Evolutionary conservation across 2,797 vertebrate species (phyloP), one percentile per base, ranked within the genome.

Genomic region (Mus spretus): DNA sequence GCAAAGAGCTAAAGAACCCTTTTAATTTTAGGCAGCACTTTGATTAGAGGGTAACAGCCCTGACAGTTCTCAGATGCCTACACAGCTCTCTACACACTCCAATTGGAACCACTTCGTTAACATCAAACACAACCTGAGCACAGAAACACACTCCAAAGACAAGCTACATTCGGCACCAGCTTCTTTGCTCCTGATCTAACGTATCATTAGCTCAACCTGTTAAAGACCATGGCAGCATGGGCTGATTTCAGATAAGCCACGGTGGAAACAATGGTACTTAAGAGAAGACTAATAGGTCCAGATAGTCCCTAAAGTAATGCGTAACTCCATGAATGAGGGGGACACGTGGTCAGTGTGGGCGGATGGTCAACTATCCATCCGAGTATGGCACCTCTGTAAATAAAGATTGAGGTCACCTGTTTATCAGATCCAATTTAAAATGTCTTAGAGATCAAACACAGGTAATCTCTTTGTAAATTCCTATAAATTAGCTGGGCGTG

Each of bases 351-450:
- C 44, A 94, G 34, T 26, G 40, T 50, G 14, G 83, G 86, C 61
- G 86, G 37, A 63, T 15, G 50, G 55, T 75, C 53, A 91, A 28
- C 12, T 3, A 17, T 82, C 78, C 53, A 50, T 86, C 63, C 59
- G 53, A 89, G 85, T 86, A 63, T 1, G 28, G 61, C n/a, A 86
- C 37, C 9, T 37, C 20, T 67, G 65, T 50, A 50, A 34, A 91
- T 55, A 85, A 83, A 95, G 78, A 87, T 10, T 57, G 80, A 34
- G 3, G 67, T 83, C 78, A 53, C 4, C 72, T 31, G 37, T 57
- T 84, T 78, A 75, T 19, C 65, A 63, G 26, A 59, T 44, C 55
- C 59, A 31, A 89, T 80, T 47, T 89, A 87, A 96, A 95, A 34
- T 44, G 72, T 80, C 74, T 59, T 83, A 2, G 47, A 57, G 63